phyloP scores from a whole-genome alignment of 2,888 invertebrate species.

The Ferdinandea cuprea region DNA sequence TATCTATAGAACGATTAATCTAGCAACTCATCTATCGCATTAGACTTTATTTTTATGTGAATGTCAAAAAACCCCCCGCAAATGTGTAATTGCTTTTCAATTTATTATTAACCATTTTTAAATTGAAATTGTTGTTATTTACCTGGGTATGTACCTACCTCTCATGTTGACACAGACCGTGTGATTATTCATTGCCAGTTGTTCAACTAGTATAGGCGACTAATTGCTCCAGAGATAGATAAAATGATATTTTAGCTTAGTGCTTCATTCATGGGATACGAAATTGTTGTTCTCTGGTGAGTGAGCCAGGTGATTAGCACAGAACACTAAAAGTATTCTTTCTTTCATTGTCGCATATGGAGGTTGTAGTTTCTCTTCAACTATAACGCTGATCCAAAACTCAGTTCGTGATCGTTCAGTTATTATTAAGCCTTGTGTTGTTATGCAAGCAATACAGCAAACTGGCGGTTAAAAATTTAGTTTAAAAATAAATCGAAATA shows the following conservation, averaged over 20 bases:
- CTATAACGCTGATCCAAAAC: conserved; percentile 35
- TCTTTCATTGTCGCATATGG: conserved; percentile 51
- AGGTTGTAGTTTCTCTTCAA: conserved; percentile 59
- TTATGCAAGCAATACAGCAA: conserved; percentile 33
- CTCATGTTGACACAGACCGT: conserved; percentile 7
- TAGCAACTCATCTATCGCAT: background rate
- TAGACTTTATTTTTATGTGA: background rate
- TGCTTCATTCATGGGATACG: conserved; percentile 46
- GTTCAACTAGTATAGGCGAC: conserved; percentile 25
- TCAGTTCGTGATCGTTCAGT: conserved; percentile 47
- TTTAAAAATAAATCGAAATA: background rate
- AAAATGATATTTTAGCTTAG: background rate
- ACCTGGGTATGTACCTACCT: background rate
- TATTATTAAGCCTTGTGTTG: conserved; percentile 37
- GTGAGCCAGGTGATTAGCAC: conserved; percentile 40
- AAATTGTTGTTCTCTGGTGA: conserved; percentile 16
- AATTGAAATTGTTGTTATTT: conserved; percentile 3
- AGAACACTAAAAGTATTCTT: conserved; percentile 60
- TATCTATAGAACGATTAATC: background rate
- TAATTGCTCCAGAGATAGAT: conserved; percentile 42
- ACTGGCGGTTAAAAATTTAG: background rate
- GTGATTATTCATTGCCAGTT: conserved; percentile 14
- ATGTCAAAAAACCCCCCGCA: background rate
- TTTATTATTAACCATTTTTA: background rate
- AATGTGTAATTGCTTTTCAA: conserved; percentile 1